Evolutionary conservation across 2,113 vertebrate species (phyloP).

Genomic region (Pseudonaja textilis): DNA sequence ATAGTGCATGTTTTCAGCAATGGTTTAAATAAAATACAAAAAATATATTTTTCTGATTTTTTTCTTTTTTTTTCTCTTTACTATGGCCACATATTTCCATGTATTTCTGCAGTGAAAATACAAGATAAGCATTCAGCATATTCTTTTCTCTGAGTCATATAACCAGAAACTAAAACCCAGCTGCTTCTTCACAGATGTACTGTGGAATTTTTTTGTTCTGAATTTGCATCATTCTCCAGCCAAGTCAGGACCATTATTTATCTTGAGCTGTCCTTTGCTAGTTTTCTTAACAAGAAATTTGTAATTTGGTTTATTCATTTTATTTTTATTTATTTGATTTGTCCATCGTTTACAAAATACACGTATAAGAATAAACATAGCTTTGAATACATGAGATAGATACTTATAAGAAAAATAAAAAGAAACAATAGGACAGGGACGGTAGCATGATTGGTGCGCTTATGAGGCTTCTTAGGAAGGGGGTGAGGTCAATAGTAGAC

Average conservation of each 20-base stretch:
- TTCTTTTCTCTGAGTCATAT: not conserved
- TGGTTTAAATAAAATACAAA: not conserved
- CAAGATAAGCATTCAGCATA: not conserved
- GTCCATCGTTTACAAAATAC: no score
- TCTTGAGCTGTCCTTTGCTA: not conserved
- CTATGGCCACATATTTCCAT: not conserved
- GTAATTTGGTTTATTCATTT: not conserved
- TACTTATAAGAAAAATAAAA: no score
- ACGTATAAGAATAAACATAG: no score
- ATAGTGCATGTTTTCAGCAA: not conserved
- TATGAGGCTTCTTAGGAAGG: no score
- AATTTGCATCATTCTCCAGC: not conserved
- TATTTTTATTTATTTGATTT: no score
- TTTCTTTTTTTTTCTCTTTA: not conserved
- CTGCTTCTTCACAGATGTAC: not conserved
- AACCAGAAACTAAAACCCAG: not conserved
- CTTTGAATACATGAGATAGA: no score
- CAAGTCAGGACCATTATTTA: not conserved
- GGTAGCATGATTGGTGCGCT: no score
- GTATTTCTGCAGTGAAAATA: not conserved
- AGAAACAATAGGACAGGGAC: no score
- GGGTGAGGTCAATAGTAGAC: no score
- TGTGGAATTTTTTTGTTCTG: not conserved
- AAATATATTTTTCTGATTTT: not conserved
- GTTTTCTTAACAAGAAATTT: not conserved